These are phyloP conservation scores for Myotis vivesi DNA, from an alignment of 2,797 vertebrate species.

Conservation along the genomic window DNA sequence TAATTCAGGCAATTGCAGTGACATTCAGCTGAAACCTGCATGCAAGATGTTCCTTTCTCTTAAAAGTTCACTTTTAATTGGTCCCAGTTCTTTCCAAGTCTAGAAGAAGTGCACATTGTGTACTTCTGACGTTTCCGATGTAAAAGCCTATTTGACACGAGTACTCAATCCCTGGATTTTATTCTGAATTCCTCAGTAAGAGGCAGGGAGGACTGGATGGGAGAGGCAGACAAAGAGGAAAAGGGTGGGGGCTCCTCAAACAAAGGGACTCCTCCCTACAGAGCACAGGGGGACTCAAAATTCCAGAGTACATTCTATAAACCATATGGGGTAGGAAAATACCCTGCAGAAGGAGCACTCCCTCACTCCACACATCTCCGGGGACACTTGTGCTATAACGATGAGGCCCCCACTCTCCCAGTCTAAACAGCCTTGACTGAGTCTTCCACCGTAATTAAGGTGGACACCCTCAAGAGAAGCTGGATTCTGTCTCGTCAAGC, in stretches of 20 bases:
- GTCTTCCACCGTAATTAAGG: not conserved
- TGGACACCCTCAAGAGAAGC: not conserved
- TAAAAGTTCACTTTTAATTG: slow-evolving; percentile 80
- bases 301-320: not conserved
- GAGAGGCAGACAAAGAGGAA: not conserved
- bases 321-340: not conserved
- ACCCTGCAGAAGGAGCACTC: not conserved
- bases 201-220: not conserved
- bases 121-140: slow-evolving; percentile 45
- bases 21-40: slow-evolving; percentile 78
- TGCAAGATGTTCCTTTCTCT: slow-evolving; percentile 78
- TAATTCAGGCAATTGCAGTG: slow-evolving; percentile 75
- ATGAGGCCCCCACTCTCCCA: not conserved
- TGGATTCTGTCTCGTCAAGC: not conserved
- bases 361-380: not conserved
- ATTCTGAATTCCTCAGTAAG: slow-evolving; percentile 29
- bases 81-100: slow-evolving; percentile 62
- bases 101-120: slow-evolving; percentile 48
- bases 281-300: not conserved
- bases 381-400: not conserved
- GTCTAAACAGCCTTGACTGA: not conserved
- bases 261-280: not conserved
- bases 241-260: not conserved
- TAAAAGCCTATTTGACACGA: slow-evolving; percentile 44
- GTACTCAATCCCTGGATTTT: slow-evolving; percentile 22